Conservation (phyloP, 2,888 invertebrate genomes). For the Synanthedon andrenaeformis region DNA sequence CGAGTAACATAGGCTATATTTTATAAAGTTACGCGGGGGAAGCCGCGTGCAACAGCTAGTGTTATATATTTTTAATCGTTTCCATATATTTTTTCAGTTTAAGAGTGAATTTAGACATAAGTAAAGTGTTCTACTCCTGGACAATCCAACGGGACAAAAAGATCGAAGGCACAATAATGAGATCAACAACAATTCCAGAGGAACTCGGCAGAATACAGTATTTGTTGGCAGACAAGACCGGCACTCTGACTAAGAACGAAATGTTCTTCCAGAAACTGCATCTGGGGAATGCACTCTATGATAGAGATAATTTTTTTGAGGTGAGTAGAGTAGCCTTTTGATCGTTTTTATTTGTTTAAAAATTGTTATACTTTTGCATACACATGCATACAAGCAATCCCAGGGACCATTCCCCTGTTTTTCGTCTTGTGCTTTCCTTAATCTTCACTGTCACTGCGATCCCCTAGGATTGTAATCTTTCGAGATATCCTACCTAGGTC, state of each 20-base stretch:
- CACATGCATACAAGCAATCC: too few relatives aligned
- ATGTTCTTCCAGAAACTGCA: constrained; percentile 98
- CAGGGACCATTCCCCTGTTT: too few relatives aligned
- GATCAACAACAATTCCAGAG: constrained; percentile 98
- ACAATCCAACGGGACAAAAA: constrained; percentile 93
- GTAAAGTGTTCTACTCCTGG: constrained; percentile 98
- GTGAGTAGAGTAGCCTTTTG: constrained; percentile 33
- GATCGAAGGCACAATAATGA: constrained; percentile 93
- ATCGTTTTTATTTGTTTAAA: background rate
- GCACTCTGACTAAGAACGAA: constrained; percentile 97
- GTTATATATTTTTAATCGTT: too few relatives aligned
- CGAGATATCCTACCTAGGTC: too few relatives aligned
- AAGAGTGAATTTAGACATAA: constrained; percentile 98
- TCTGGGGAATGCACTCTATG: constrained; percentile 92
- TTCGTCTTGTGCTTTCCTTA: too few relatives aligned
- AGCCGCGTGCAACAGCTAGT: too few relatives aligned
- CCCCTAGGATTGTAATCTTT: too few relatives aligned
- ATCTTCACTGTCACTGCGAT: too few relatives aligned
- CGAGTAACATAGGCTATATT: too few relatives aligned
- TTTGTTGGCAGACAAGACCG: constrained; percentile 97
- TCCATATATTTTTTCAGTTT: constrained; percentile 70
- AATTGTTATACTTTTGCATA: background rate
- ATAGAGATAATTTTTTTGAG: constrained; percentile 88
- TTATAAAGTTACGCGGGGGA: too few relatives aligned
- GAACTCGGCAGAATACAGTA: constrained; percentile 97